Conservation (phyloP, 2,888 invertebrate genomes). For the Trissolcus japonicus region DNA sequence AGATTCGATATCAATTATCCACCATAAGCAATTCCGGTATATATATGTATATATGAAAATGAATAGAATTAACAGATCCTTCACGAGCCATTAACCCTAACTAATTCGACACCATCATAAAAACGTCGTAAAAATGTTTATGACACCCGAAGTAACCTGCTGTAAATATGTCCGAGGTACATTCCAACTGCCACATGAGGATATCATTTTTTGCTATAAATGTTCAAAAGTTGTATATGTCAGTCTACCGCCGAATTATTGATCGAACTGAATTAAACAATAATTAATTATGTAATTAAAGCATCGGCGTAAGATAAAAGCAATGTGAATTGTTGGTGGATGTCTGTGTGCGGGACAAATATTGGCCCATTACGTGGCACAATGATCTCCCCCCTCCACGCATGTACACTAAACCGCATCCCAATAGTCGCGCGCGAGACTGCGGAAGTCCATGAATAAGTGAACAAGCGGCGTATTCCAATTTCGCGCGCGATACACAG, state of each 20-base stretch:
- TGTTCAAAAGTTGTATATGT: too few species aligned
- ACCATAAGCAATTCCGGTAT: not conserved
- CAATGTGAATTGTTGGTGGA: slow-evolving; percentile 35
- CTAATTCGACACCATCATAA: slow-evolving; percentile 29
- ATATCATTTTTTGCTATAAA: too few species aligned
- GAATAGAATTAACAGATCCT: too few species aligned
- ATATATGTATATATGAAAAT: too few species aligned
- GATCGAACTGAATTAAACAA: too few species aligned
- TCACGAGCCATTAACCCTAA: slow-evolving; percentile 9
- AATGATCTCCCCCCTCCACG: slow-evolving; percentile 32
- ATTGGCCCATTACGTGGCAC: slow-evolving; percentile 53
- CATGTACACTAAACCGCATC: slow-evolving; percentile 35
- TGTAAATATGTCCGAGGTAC: not conserved
- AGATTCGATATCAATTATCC: too few species aligned
- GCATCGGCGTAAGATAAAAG: not conserved
- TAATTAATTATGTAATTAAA: too few species aligned
- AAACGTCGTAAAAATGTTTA: slow-evolving; percentile 35
- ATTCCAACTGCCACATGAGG: not conserved
- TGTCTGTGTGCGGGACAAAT: slow-evolving; percentile 42
- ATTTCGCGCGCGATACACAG: slow-evolving; percentile 35
- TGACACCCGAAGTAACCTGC: not conserved
- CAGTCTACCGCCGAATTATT: too few species aligned
- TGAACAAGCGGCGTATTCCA: slow-evolving; percentile 51
- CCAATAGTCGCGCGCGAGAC: slow-evolving; percentile 45
- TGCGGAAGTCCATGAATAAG: slow-evolving; percentile 56